Percentiles rank a stretch among this genome's conserved stretches.
Evolutionary conservation across 2,113 vertebrate genomes (phyloP).

Genomic region (Trogon surrucura): DNA sequence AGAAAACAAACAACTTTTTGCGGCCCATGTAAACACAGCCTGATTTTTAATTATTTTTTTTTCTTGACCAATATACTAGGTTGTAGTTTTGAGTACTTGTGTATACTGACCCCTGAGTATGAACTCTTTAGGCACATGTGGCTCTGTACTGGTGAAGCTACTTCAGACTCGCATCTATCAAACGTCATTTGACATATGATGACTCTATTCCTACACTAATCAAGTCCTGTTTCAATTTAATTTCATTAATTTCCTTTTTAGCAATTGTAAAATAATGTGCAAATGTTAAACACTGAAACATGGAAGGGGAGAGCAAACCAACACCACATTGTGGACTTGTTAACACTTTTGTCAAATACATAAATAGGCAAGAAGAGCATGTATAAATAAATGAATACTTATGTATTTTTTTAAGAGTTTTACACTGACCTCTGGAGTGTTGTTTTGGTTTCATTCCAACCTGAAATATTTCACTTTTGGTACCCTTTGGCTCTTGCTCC

Average conservation of each 20-base stretch:
- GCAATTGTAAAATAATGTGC: neutral
- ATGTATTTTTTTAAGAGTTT: neutral
- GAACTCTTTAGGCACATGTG: neutral
- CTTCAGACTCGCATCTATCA: neutral
- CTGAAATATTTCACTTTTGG: constrained; percentile 9
- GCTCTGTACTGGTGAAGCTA: neutral
- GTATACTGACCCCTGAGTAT: neutral
- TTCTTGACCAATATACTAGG: neutral
- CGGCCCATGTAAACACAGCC: neutral
- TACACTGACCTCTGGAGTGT: neutral
- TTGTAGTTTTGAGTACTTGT: neutral
- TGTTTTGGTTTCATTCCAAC: neutral
- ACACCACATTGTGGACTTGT: neutral
- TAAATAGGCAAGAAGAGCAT: neutral
- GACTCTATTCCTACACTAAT: neutral
- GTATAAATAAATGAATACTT: neutral
- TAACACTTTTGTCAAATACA: neutral
- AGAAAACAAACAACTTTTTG: neutral
- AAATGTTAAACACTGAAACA: neutral
- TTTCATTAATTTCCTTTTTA: constrained; percentile 10
- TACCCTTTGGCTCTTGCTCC: neutral
- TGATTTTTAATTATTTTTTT: neutral
- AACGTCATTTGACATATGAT: neutral
- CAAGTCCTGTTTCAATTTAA: neutral
- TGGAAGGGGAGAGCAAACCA: neutral